These are phyloP conservation scores for Hapalemur alaotrensis DNA, from an alignment of 2,797 vertebrate genomes.

Conservation along the genomic window DNA sequence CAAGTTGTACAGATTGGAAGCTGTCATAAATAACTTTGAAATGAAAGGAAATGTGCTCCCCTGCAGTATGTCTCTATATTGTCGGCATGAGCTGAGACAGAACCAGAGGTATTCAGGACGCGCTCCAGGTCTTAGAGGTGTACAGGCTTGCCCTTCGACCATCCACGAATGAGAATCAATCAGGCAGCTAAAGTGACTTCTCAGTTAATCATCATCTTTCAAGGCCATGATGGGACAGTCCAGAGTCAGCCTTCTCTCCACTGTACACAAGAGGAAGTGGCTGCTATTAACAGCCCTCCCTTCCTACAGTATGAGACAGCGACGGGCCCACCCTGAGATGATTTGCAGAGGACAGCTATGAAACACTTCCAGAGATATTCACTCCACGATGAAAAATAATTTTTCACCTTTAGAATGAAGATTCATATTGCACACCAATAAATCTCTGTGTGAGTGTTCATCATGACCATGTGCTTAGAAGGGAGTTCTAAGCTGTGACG, in stretches of 20 bases:
- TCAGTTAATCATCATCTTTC: neutral
- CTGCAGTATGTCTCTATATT: neutral
- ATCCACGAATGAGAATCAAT: neutral
- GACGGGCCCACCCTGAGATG: neutral
- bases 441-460: neutral
- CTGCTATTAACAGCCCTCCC: neutral
- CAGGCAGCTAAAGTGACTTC: neutral
- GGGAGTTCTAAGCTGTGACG: neutral
- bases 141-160: neutral
- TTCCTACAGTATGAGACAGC: neutral
- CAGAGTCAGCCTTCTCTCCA: neutral
- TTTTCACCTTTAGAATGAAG: neutral
- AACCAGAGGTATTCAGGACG: neutral
- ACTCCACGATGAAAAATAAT: neutral
- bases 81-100: neutral
- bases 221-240: neutral
- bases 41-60: neutral
- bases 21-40: constrained; percentile 21
- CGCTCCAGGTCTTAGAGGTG: neutral
- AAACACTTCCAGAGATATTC: neutral
- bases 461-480: neutral
- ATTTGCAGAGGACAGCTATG: neutral
- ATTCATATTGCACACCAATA: neutral
- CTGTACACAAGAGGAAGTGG: neutral
- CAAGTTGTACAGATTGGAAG: neutral